These are phyloP conservation scores for Ceyx cyanopectus DNA, from an alignment of 2,113 vertebrate species.

Conservation along the genomic window DNA sequence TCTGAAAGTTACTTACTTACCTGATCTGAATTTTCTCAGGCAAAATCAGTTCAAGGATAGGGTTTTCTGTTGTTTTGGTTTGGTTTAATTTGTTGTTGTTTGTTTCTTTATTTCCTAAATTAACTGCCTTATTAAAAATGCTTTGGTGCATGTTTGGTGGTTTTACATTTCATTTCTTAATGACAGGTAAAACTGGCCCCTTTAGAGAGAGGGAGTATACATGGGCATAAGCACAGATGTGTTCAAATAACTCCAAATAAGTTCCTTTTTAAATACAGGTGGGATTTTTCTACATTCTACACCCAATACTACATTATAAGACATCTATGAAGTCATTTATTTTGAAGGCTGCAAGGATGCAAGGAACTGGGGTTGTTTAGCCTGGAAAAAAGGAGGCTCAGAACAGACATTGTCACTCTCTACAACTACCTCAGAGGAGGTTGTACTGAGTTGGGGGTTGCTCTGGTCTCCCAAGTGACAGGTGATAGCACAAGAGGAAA, in stretches of 20 bases:
- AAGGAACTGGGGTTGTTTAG: neutral
- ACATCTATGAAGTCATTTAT: neutral
- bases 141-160: neutral
- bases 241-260: neutral
- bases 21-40: neutral
- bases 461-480: no score
- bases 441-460: neutral
- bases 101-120: neutral
- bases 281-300: neutral
- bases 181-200: neutral
- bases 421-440: neutral
- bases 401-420: neutral
- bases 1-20: neutral
- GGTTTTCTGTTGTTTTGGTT: neutral
- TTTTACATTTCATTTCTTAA: neutral
- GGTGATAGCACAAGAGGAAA: neutral
- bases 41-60: neutral
- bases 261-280: neutral
- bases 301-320: neutral
- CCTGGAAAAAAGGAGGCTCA: neutral
- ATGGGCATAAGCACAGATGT: accelerated
- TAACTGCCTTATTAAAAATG: neutral
- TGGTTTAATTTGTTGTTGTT: neutral
- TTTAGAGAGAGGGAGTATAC: neutral
- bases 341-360: neutral